Base-by-base conservation (phyloP, 2,888 invertebrate species). In the Chymomyza amoena region DNA sequence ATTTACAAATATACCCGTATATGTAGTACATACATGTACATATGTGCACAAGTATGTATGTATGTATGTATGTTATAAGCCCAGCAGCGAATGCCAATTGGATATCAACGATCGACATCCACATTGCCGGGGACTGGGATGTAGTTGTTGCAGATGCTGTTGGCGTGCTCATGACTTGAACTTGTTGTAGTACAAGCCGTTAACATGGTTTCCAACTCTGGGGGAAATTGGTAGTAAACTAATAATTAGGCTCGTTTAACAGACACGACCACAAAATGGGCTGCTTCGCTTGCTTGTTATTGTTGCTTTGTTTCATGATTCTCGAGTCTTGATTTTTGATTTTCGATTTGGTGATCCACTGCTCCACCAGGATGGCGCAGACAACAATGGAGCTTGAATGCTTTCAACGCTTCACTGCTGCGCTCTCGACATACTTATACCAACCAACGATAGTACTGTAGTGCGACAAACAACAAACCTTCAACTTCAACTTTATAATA, bases 231-330 rank as follows among this genome's bases (percentile, higher is more conserved):
- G 88, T 85, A 89, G 89, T 84, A 79, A 86, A 90, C 86, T 89
- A 89, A 90, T 90, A 90, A 90, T 90, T 90, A 87, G 90, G 84
- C 80, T 73, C 84, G 84, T 68, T 80, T 80, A 81, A 78, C 80
- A 79, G 83, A 75, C 80, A 79, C 76, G 68, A 81, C 74, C 69
- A 66, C 69, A 61, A 66, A 61, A 61, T 36, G 52, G 54, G n/a
- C 10, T 45, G 13, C 50, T 45, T 45, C 4, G 61, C 18, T 28
- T 25, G 61, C 6, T 61, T 45, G 13, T 45, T 45, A 13, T 61
- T 45, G 13, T 45, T 45, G 39, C 39, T 45, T 45, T 45, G 39
- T 45, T 45, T 45, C 39, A 45, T 45, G 39, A 45, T 45, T 45
- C 39, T 45, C 39, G 13, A 18, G 18, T 45, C 39, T 13, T 45